Percentiles rank a stretch among this genome's conserved stretches.
Conservation (phyloP, 2,113 vertebrate species). For the Mustelus asterias region DNA sequence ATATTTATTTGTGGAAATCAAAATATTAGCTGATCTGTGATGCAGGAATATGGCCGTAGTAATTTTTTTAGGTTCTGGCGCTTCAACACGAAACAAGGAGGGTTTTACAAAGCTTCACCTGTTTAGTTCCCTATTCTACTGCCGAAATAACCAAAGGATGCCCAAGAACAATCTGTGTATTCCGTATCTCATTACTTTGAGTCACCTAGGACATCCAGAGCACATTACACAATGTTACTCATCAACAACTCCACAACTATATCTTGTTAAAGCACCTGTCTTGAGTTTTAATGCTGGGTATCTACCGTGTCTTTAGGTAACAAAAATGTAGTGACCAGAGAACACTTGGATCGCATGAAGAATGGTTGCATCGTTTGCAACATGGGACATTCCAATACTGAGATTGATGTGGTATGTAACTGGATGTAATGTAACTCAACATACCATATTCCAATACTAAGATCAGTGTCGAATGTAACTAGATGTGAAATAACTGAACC, state of each 20-base stretch:
- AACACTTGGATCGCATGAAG: conserved; percentile 94
- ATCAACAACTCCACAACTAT: background rate
- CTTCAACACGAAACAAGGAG: background rate
- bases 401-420: conserved; percentile 88
- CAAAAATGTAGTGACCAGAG: conserved; percentile 94
- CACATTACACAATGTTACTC: background rate
- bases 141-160: background rate
- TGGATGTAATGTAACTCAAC: background rate
- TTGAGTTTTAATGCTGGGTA: background rate
- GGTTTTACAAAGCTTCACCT: background rate
- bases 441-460: background rate
- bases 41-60: background rate
- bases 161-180: too few relatives aligned
- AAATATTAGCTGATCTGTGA: background rate
- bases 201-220: background rate
- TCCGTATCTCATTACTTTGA: background rate
- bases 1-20: background rate
- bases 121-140: background rate
- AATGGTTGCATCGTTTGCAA: conserved; percentile 97
- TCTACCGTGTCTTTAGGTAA: conserved; percentile 64
- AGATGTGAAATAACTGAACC: background rate
- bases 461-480: background rate
- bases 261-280: background rate
- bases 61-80: background rate
- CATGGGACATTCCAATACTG: conserved; percentile 98